A percentile compares a stretch with the other conserved stretches of the same genome.
These are phyloP conservation scores for Hyposoter dolosus DNA, from an alignment of 2,888 invertebrate genomes.

Conservation along the genomic window DNA sequence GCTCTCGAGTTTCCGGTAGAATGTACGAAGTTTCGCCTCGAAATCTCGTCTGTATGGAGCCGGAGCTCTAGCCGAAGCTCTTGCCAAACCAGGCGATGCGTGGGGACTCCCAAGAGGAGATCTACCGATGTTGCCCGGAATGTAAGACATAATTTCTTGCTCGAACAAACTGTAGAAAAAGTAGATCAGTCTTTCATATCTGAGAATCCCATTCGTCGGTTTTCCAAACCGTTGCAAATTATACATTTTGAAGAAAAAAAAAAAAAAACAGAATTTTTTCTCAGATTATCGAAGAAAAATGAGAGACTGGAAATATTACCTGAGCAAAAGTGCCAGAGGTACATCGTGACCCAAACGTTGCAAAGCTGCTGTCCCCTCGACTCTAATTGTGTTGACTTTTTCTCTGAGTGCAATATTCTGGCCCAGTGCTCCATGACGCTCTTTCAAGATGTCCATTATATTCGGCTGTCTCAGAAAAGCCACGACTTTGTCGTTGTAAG, in stretches of 20 bases:
- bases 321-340: constrained; percentile 96
- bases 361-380: constrained; percentile 95
- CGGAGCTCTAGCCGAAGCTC: constrained; percentile 92
- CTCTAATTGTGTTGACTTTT: constrained; percentile 94
- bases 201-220: not conserved
- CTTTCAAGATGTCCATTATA: constrained; percentile 95
- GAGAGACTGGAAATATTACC: constrained; percentile 86
- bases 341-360: constrained; percentile 96
- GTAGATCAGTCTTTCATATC: not conserved
- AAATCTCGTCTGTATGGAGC: constrained; percentile 97
- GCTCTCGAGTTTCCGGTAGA: constrained; percentile 97
- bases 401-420: constrained; percentile 92
- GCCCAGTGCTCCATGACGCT: constrained; percentile 91
- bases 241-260: not conserved
- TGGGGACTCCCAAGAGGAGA: constrained; percentile 88
- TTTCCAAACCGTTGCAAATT: not conserved
- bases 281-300: not conserved
- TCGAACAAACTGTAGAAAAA: constrained; percentile 93
- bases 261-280: no score
- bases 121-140: constrained; percentile 87
- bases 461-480: constrained; percentile 98
- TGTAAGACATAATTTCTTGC: constrained; percentile 99
- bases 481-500: constrained; percentile 98
- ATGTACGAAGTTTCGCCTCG: constrained; percentile 97
- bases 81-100: constrained; percentile 93